Percentiles rank a stretch among this genome's conserved stretches.
These are phyloP conservation scores for Ictalurus punctatus DNA, from an alignment of 2,113 vertebrate species.

Conservation along the genomic window DNA sequence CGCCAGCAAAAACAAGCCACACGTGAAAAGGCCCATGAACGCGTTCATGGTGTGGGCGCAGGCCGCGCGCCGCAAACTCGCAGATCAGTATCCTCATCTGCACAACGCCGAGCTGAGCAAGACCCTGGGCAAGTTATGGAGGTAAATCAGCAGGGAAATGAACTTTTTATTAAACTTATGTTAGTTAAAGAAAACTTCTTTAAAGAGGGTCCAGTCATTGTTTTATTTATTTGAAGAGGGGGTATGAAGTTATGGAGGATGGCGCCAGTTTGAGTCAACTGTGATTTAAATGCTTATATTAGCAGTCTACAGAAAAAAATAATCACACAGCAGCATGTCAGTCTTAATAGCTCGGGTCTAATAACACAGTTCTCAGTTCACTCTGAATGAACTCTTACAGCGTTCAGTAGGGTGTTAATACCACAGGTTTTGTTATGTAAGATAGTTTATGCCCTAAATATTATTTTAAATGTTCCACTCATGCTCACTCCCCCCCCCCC, in stretches of 20 bases:
- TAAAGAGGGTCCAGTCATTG: neutral
- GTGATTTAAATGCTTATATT: neutral
- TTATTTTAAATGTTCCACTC: neutral
- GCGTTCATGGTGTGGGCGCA: slow-evolving; percentile 92
- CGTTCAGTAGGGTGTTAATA: no score
- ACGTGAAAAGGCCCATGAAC: slow-evolving; percentile 85
- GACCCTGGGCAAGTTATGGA: slow-evolving; percentile 94
- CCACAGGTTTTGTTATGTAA: neutral
- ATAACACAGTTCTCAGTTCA: neutral
- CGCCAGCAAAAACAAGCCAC: slow-evolving; percentile 94
- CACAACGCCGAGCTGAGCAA: slow-evolving; percentile 99
- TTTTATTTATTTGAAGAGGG: no score
- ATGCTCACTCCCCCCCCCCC: no score
- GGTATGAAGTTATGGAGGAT: neutral
- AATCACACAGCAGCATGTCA: neutral
- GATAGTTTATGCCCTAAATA: neutral
- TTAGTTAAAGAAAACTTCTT: neutral
- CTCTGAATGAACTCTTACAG: no score
- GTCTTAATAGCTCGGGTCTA: neutral
- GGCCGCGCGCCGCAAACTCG: slow-evolving; percentile 93
- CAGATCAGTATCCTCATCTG: slow-evolving; percentile 94
- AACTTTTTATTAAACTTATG: neutral
- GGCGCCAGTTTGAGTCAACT: neutral
- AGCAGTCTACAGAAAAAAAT: no score
- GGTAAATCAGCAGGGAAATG: slow-evolving; percentile 71